Base-by-base conservation (phyloP, 2,888 invertebrate genomes). In the Papilio demoleus region DNA sequence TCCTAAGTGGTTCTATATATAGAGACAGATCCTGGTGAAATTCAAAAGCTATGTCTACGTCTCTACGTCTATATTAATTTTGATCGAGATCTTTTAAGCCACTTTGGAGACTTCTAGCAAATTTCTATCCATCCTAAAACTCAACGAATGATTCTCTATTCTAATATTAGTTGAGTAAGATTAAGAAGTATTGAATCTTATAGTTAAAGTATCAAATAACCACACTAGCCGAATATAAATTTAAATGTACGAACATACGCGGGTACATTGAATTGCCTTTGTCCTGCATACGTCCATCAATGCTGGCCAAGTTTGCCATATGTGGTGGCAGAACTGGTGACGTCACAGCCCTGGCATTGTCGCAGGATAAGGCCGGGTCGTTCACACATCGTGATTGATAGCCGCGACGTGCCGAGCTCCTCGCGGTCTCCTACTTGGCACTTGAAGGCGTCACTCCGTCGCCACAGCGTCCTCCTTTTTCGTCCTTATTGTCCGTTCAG, bases 331-430 rank as follows among this genome's bases (percentile, higher is more conserved):
- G 75, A 76, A 74, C 77, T 77, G 70, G 76, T 84, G 84, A 84
- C 77, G 72, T 67, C 75, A 74, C 70, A 74, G 58, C 68, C 68
- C 64, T 68, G 68, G 68, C 68, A 68, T 64, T 64, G 67, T 67
- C 40, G 59, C 81, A 81, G 80, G 79, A 80, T 77, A 80, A 74
- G 70, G 75, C 72, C 73, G 68, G 88, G 88, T 88, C 88, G 76
- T 87, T 87, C 84, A 85, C 86, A 79, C 80, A 80, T 31, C 67
- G 67, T 85, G 87, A 88, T 84, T 82, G 86, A 88, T 86, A 79
- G 79, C 72, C 64, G 73, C 72, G 75, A 85, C 88, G 88, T 87
- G 87, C 76, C 71, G 45, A 53, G 62, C 62, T 45, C 64, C 63
- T 58, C 70, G 60, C 70, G 72, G 70, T 74, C 70, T 75, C 75